Percentiles rank a stretch among this genome's conserved stretches.
phyloP scores from a whole-genome alignment of 2,797 vertebrate genomes.

The Macropus fuliginosus region DNA sequence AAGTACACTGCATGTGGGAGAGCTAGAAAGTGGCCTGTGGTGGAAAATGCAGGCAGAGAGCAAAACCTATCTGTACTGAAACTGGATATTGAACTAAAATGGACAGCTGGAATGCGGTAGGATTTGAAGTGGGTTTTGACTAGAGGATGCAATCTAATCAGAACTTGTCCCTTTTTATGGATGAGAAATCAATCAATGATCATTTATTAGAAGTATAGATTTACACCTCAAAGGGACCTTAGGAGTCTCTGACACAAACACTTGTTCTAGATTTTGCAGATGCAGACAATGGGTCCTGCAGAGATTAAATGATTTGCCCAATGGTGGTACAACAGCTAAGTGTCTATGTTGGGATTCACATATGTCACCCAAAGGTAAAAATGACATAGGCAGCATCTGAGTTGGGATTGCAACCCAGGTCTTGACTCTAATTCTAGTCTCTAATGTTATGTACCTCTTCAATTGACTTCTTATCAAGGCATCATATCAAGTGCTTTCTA shows the following conservation, averaged over 20 bases:
- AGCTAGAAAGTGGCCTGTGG: not conserved
- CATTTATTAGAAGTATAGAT: not conserved
- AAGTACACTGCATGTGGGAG: not conserved
- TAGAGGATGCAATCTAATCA: not conserved
- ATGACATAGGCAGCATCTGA: not conserved
- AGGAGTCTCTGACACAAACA: not conserved
- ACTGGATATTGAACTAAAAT: not conserved
- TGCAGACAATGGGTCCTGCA: not conserved
- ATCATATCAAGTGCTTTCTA: not conserved
- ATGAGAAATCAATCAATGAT: not conserved
- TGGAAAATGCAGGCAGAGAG: not conserved
- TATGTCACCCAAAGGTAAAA: not conserved
- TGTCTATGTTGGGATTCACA: not conserved
- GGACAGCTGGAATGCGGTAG: not conserved
- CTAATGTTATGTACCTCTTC: not conserved
- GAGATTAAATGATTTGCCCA: not conserved
- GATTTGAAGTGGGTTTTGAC: not conserved
- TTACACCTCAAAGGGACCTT: not conserved
- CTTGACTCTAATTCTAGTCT: not conserved
- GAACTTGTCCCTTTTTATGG: not conserved
- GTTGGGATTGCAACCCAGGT: not conserved
- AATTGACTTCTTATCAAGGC: not conserved
- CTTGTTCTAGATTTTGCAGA: not conserved
- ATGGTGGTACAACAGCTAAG: not conserved
- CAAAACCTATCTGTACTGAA: not conserved